Evolutionary conservation across 2,888 invertebrate species (phyloP), one percentile per base, ranked within the genome.

Genomic region (Tuta absoluta): DNA sequence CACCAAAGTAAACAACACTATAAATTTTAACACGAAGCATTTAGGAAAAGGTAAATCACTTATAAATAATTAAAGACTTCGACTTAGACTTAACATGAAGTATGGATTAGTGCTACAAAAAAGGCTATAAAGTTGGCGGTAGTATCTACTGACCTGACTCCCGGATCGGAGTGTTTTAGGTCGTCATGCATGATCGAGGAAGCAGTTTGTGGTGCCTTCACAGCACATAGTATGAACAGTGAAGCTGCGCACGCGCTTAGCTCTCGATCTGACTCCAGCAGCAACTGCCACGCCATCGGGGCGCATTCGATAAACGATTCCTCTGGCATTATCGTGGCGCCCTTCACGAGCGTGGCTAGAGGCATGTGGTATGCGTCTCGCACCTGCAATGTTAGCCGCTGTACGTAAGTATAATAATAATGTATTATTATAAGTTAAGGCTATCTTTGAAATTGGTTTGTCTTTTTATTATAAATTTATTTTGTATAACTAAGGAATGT

Each of bases 241-340:
- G 98, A 96, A 0, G 98, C 97, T 37, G 97, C 96, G 59, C 95
- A 94, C 0, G 97, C 95, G 45, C 96, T 94, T 10, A 97, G 95
- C 82, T 97, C 97, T 71, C 96, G 93, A 80, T 98, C 98, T n/a
- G 95, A 94, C 80, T 99, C 99, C 51, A 99, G 85, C 5, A 99
- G 91, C 19, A 99, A 92, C 78, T 98, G 97, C 99, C 99, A 99
- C 0, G 98, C 97, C 0, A 98, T 96, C 0, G 97, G 96, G 67
- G 99, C 93, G 45, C 98, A 95, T 73, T 98, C 97, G 2, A 95
- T 92, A 75, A 98, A 97, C 74, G 97, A 92, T 57, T 98, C 98
- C 77, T 98, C 98, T 1, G 94, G 93, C 82, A 99, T 93, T 3
- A 98, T 95, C 0, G 97, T 96, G 0, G 98, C 97, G 0, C 98